Conservation (phyloP, 1,140 invertebrate genomes). For the Steinernema khuongi region DNA sequence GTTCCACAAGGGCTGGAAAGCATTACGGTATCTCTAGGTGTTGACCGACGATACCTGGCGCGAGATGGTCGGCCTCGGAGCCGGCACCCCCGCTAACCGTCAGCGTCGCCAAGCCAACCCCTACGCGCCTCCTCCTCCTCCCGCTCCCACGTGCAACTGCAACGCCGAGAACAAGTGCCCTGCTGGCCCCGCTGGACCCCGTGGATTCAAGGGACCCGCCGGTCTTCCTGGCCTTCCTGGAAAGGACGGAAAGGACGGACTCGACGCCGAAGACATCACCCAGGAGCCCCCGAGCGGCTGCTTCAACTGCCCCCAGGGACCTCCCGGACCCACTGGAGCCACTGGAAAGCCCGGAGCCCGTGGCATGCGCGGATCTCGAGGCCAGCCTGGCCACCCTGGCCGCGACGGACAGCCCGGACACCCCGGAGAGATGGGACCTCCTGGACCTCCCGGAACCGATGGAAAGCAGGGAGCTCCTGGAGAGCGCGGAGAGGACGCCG, state of each 20-base stretch:
- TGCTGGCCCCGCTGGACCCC: constrained; percentile 40
- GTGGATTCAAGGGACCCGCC: constrained; percentile 38
- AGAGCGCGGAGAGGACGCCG: constrained; percentile 21
- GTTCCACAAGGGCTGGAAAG: neutral
- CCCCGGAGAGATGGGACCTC: constrained; percentile 42
- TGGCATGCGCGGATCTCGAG: constrained; percentile 50
- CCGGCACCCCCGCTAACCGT: constrained; percentile 30
- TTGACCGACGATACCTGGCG: constrained; percentile 41
- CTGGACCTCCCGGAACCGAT: constrained; percentile 28
- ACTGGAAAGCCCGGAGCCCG: constrained; percentile 35
- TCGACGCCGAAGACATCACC: constrained; percentile 40
- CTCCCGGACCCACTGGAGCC: constrained; percentile 36
- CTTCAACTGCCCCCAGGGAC: constrained; percentile 42
- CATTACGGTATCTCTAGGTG: constrained; percentile 13
- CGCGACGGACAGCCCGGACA: constrained; percentile 44
- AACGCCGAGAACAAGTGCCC: constrained; percentile 47
- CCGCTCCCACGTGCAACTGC: constrained; percentile 40
- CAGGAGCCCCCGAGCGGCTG: constrained; percentile 40
- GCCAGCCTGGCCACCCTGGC: constrained; percentile 42
- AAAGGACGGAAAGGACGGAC: constrained; percentile 38
- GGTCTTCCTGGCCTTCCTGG: constrained; percentile 42
- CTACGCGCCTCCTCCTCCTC: neutral
- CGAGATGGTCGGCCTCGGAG: constrained; percentile 41
- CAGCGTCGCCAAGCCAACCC: constrained; percentile 43
- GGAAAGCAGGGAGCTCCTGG: constrained; percentile 25